Conservation (phyloP, 23 tunicate species). For the Ascidia mentula region DNA sequence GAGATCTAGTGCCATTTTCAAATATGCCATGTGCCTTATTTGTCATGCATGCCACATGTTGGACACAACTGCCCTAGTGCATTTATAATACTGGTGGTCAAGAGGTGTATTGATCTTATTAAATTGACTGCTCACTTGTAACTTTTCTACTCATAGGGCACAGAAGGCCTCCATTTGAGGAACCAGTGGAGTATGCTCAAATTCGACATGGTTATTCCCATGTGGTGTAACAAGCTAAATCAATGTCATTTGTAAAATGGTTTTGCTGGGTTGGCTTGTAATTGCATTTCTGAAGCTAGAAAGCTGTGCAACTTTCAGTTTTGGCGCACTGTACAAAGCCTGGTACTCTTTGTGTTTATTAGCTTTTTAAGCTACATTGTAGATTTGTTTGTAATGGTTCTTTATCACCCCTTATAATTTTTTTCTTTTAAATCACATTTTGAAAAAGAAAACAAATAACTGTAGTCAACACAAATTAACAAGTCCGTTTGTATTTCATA, state of each 20-base stretch:
- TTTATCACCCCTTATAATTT: too few species aligned
- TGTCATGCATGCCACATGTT: too few species aligned
- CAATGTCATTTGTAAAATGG: neutral
- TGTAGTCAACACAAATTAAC: too few species aligned
- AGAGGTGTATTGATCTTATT: neutral
- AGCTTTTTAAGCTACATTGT: neutral
- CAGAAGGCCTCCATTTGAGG: conserved; percentile 48
- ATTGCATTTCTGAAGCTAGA: neutral
- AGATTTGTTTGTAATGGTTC: neutral
- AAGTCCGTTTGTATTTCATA: too few species aligned
- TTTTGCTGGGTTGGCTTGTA: neutral
- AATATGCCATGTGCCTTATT: too few species aligned
- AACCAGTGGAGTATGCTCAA: conserved; percentile 66
- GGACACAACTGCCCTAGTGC: neutral
- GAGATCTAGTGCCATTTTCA: too few species aligned
- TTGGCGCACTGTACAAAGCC: neutral
- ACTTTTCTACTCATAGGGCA: neutral
- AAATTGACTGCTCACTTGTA: neutral
- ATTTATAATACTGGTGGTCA: neutral
- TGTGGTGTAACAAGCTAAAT: conserved; percentile 13
- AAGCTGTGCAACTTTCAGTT: neutral
- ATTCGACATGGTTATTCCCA: conserved; percentile 39
- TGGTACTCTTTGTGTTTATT: neutral
- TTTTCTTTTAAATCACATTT: neutral
- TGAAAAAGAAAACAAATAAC: too few species aligned